Percentiles rank a stretch among this genome's conserved stretches.
Conservation (phyloP, 2,888 invertebrate species). For the Argynnis bischoffii region DNA sequence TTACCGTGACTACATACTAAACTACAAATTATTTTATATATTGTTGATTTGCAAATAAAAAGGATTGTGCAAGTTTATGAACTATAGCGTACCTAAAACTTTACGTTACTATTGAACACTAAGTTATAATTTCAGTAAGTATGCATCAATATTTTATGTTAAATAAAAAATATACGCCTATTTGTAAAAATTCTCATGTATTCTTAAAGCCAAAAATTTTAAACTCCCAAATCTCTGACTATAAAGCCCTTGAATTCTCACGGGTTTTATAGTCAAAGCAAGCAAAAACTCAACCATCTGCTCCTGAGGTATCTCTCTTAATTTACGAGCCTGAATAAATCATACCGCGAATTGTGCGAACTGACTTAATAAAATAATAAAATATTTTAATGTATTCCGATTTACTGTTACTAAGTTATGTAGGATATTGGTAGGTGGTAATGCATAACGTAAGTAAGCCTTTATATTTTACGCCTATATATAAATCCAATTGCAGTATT, state of each 20-base stretch:
- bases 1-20: conserved; percentile 18
- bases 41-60: conserved; percentile 26
- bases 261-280: conserved; percentile 3
- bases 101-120: conserved; percentile 17
- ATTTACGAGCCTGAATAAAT: conserved; percentile 63
- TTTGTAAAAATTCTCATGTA: background rate
- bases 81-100: conserved; percentile 3
- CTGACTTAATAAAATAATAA: background rate
- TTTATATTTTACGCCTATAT: no score
- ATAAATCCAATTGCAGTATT: no score
- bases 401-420: no score
- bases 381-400: conserved; percentile 2
- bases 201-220: background rate
- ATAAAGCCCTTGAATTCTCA: conserved; percentile 38
- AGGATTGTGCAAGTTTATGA: conserved; percentile 22
- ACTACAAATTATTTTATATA: background rate
- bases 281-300: conserved; percentile 64
- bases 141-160: background rate
- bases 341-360: conserved; percentile 41
- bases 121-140: background rate
- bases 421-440: background rate
- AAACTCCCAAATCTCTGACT: background rate
- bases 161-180: background rate
- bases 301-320: conserved; percentile 48
- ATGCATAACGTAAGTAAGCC: background rate